Percentiles rank a stretch among this genome's conserved stretches.
These are phyloP conservation scores for Deilephila elpenor DNA, from an alignment of 2,888 invertebrate species.

Conservation along the genomic window DNA sequence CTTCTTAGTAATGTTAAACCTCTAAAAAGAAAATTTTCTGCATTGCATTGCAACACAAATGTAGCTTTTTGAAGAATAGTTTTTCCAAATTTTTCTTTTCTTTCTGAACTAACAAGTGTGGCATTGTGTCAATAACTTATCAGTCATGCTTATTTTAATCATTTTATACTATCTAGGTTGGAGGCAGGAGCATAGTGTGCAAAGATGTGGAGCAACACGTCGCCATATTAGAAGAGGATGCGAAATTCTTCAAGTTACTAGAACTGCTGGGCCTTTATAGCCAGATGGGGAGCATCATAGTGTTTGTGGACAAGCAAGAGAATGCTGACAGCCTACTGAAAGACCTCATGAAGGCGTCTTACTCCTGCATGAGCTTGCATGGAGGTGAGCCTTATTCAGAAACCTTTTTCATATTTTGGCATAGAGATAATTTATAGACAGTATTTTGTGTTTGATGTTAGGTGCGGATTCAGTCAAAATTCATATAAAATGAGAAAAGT, in stretches of 20 bases:
- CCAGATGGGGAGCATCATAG: conserved; percentile 95
- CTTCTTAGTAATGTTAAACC: not conserved
- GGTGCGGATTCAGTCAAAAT: no score
- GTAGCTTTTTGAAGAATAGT: no score
- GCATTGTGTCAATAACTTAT: no score
- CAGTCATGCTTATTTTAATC: no score
- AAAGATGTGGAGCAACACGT: conserved; percentile 99
- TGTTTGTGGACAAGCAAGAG: conserved; percentile 99
- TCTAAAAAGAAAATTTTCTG: not conserved
- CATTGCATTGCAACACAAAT: no score
- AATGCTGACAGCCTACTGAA: conserved; percentile 96
- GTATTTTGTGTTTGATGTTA: not conserved
- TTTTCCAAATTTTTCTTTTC: no score
- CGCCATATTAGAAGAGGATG: conserved; percentile 96
- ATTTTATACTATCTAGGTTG: conserved; percentile 84
- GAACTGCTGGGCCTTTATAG: conserved; percentile 98
- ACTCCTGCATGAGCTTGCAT: conserved; percentile 98
- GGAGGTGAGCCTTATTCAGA: conserved; percentile 86
- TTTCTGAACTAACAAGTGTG: no score
- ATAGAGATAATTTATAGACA: not conserved
- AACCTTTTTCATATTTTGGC: not conserved
- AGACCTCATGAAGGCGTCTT: conserved; percentile 98
- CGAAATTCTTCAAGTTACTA: conserved; percentile 98
- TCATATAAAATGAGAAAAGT: no score
- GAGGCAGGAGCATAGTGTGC: conserved; percentile 98